These are phyloP conservation scores for Melanchra persicariae DNA, from an alignment of 2,888 invertebrate genomes.

Conservation along the genomic window DNA sequence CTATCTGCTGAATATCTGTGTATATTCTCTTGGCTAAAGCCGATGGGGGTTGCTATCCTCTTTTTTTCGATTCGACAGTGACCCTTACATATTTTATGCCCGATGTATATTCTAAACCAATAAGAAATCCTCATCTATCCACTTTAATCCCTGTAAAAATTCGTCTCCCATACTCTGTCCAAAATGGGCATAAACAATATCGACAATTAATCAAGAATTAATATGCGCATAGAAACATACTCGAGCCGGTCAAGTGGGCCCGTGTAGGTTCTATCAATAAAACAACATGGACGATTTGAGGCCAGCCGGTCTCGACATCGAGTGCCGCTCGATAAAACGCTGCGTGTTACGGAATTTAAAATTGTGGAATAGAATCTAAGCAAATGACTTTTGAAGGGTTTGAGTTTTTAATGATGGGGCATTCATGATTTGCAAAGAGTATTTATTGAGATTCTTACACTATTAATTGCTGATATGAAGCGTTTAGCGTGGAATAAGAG, in stretches of 20 bases:
- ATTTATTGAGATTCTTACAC: too few species aligned
- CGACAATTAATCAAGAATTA: slow-evolving; percentile 42
- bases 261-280: slow-evolving; percentile 69
- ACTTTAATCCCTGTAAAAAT: not conserved
- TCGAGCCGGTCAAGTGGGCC: slow-evolving; percentile 33
- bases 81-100: too few species aligned
- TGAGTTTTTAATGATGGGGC: not conserved
- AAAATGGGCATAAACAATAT: slow-evolving; percentile 10
- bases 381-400: not conserved
- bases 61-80: too few species aligned
- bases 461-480: not conserved
- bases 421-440: not conserved
- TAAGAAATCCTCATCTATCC: too few species aligned
- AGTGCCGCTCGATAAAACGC: slow-evolving; percentile 70
- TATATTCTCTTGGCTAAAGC: too few species aligned
- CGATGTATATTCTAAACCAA: too few species aligned
- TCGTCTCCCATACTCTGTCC: not conserved
- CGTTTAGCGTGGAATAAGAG: not conserved
- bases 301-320: slow-evolving; percentile 65
- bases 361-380: slow-evolving; percentile 57
- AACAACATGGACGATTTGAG: slow-evolving; percentile 74
- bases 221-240: slow-evolving; percentile 43
- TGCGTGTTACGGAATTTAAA: slow-evolving; percentile 48
- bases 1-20: too few species aligned
- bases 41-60: too few species aligned